Percentiles rank a stretch among this genome's conserved stretches.
Conservation (phyloP, 2,113 vertebrate species). For the Siniperca knerii region DNA sequence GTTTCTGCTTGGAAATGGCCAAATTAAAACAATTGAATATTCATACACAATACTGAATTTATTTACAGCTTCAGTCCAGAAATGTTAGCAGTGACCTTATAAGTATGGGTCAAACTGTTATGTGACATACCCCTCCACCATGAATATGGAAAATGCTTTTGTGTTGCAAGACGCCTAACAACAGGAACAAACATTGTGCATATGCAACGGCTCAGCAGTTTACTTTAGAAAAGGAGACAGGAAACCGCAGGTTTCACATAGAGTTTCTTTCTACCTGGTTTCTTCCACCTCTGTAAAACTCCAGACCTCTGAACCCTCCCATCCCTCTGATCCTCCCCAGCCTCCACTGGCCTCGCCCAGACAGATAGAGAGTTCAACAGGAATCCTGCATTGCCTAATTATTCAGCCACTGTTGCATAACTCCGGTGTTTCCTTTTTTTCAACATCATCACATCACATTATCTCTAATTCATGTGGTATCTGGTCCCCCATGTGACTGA, state of each 20-base stretch:
- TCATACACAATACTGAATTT: too few relatives aligned
- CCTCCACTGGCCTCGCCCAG: not conserved
- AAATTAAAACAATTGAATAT: not conserved
- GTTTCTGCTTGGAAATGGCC: not conserved
- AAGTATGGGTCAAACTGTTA: not conserved
- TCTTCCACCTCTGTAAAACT: conserved; percentile 28
- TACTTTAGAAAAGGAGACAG: conserved; percentile 28
- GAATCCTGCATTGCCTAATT: conserved; percentile 23
- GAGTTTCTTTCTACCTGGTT: conserved; percentile 36
- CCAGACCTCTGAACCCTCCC: not conserved
- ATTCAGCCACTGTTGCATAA: conserved; percentile 46
- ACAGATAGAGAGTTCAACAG: conserved; percentile 9
- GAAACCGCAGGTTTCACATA: conserved; percentile 38
- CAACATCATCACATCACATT: not conserved
- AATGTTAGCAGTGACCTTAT: not conserved
- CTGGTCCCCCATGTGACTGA: conserved; percentile 5
- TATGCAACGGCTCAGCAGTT: conserved; percentile 7
- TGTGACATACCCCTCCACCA: not conserved
- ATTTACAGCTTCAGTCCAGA: not conserved
- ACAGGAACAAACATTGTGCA: conserved; percentile 26
- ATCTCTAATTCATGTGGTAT: conserved; percentile 4
- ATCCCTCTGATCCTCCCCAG: not conserved
- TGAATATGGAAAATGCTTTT: conserved; percentile 19
- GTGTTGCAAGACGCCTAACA: conserved; percentile 18
- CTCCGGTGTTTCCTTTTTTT: conserved; percentile 37